Conservation (phyloP, 2,888 invertebrate genomes). For the Timema cristinae region DNA sequence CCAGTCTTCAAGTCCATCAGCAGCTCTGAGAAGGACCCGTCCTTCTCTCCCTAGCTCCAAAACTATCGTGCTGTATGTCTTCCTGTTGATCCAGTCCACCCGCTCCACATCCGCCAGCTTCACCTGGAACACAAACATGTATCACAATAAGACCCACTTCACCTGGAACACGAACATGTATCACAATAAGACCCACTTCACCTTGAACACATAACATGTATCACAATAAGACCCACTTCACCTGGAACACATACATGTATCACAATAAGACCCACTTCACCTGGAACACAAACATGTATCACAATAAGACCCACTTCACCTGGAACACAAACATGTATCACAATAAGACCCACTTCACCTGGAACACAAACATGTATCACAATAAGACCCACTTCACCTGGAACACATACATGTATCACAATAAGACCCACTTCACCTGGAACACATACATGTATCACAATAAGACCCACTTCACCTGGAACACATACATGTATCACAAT, state of each 20-base stretch:
- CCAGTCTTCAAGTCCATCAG: constrained; percentile 61
- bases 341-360: not conserved
- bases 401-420: constrained; percentile 30
- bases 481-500: constrained; percentile 31
- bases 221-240: constrained; percentile 41
- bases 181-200: constrained; percentile 41
- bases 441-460: no score
- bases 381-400: no score
- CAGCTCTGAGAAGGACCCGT: constrained; percentile 48
- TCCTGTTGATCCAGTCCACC: constrained; percentile 62
- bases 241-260: constrained; percentile 42
- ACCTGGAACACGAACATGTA: constrained; percentile 29
- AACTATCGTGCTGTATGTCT: constrained; percentile 59
- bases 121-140: constrained; percentile 44
- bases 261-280: constrained; percentile 4
- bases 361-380: no score
- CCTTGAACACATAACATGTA: constrained; percentile 43
- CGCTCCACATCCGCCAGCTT: constrained; percentile 61
- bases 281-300: no score
- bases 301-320: no score
- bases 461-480: constrained; percentile 54
- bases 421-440: not conserved
- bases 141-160: constrained; percentile 13
- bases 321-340: constrained; percentile 38
- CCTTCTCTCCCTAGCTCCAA: constrained; percentile 46